phyloP scores from a whole-genome alignment of 2,113 vertebrate species.

The Dendropsophus ebraccatus region DNA sequence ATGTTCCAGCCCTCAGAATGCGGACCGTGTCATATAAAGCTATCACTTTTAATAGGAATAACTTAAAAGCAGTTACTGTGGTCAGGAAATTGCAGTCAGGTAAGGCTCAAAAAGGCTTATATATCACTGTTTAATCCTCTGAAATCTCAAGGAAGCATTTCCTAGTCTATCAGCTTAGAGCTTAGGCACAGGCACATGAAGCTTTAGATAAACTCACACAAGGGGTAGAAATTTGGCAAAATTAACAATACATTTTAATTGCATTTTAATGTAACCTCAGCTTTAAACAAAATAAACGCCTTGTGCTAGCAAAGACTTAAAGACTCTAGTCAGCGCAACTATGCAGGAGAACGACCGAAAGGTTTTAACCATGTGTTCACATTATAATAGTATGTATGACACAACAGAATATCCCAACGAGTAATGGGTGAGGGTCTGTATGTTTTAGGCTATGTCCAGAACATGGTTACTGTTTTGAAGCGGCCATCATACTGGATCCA shows the following conservation, averaged over 20 bases:
- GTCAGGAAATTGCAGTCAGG: background rate
- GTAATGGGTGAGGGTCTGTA: too few species aligned
- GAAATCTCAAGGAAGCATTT: constrained; percentile 19
- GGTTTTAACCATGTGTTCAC: too few species aligned
- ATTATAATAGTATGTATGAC: too few species aligned
- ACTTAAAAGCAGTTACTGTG: background rate
- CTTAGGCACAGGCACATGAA: background rate
- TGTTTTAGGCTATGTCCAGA: too few species aligned
- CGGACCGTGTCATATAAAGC: background rate
- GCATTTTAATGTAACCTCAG: background rate
- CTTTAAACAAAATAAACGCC: too few species aligned
- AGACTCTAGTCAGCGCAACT: too few species aligned
- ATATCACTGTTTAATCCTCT: constrained; percentile 28
- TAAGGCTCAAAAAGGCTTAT: constrained; percentile 19
- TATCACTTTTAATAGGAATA: background rate
- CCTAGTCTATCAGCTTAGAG: constrained; percentile 15
- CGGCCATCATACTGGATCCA: too few species aligned
- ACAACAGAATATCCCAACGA: too few species aligned
- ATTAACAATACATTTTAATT: background rate
- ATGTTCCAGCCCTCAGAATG: background rate
- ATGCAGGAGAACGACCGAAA: too few species aligned
- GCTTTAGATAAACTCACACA: constrained; percentile 1
- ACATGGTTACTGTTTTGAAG: too few species aligned
- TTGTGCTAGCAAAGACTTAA: too few species aligned
- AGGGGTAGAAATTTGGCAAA: background rate